These are phyloP conservation scores for Strix aluco DNA, from an alignment of 2,113 vertebrate genomes.

Conservation along the genomic window DNA sequence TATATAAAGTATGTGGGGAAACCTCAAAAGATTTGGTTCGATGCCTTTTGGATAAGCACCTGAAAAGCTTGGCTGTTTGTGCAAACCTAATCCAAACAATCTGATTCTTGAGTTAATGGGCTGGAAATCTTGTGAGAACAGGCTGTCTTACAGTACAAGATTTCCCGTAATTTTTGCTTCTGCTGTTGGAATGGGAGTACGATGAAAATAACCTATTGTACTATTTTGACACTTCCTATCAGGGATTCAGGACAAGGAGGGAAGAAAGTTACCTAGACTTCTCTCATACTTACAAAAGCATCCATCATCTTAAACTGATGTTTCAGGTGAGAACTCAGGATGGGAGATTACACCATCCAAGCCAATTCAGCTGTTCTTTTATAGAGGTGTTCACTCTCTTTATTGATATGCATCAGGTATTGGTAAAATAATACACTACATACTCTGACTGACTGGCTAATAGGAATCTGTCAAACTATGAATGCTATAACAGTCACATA, in stretches of 20 bases:
- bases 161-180: neutral
- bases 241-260: neutral
- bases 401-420: slow-evolving; percentile 41
- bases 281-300: neutral
- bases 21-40: slow-evolving; percentile 51
- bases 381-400: neutral
- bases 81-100: slow-evolving; percentile 53
- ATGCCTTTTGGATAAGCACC: slow-evolving; percentile 44
- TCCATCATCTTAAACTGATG: neutral
- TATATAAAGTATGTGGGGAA: slow-evolving; percentile 11
- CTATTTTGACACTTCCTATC: neutral
- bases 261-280: neutral
- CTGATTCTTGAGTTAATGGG: slow-evolving; percentile 59
- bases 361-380: neutral
- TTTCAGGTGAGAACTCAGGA: slow-evolving; percentile 18
- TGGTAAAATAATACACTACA: slow-evolving; percentile 35
- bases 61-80: slow-evolving; percentile 43
- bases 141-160: slow-evolving; percentile 23
- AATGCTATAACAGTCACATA: slow-evolving; percentile 66
- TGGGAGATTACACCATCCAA: neutral
- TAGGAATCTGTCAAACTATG: slow-evolving; percentile 66
- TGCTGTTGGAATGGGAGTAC: neutral
- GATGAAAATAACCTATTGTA: neutral
- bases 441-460: slow-evolving; percentile 53
- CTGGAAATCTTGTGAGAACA: slow-evolving; percentile 58